A percentile compares a stretch with the other conserved stretches of the same genome.
phyloP scores from a whole-genome alignment of 30 jellyfish, hydroid and myxozoan genomes.

The Pelagia noctiluca region DNA sequence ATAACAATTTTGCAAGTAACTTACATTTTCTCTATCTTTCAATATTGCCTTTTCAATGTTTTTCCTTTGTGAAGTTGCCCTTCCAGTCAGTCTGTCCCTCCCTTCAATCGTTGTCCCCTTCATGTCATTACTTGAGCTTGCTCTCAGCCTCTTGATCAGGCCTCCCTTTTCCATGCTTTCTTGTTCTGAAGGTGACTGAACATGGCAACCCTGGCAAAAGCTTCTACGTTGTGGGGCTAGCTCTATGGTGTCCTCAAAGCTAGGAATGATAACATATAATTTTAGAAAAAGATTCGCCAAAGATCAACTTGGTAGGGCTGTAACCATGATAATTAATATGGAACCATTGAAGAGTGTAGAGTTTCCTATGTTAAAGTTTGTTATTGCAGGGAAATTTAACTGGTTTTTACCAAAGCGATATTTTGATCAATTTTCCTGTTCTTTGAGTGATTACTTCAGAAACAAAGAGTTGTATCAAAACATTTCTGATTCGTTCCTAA shows the following conservation, averaged over 20 bases:
- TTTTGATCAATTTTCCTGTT: no score
- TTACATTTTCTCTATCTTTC: slow-evolving; percentile 69
- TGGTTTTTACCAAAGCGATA: no score
- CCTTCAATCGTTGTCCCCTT: slow-evolving; percentile 65
- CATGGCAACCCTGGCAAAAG: slow-evolving; percentile 96
- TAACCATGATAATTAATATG: no score
- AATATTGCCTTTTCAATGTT: slow-evolving; percentile 67
- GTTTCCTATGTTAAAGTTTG: no score
- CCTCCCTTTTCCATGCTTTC: slow-evolving; percentile 68
- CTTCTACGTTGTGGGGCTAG: slow-evolving; percentile 94
- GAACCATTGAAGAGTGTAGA: no score
- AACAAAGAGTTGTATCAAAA: no score
- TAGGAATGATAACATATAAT: neutral
- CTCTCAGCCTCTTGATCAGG: slow-evolving; percentile 35
- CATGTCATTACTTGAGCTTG: slow-evolving; percentile 32
- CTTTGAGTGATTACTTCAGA: no score
- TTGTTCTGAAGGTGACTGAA: slow-evolving; percentile 67
- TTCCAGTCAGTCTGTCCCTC: slow-evolving; percentile 85
- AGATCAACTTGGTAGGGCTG: no score
- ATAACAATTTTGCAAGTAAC: neutral
- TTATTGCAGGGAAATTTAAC: no score
- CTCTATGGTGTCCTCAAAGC: slow-evolving; percentile 80
- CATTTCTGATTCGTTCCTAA: no score
- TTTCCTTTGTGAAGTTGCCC: slow-evolving; percentile 88
- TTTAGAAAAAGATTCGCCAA: no score